phyloP scores from a whole-genome alignment of 2,888 invertebrate genomes.

The Hylaea fasciaria region DNA sequence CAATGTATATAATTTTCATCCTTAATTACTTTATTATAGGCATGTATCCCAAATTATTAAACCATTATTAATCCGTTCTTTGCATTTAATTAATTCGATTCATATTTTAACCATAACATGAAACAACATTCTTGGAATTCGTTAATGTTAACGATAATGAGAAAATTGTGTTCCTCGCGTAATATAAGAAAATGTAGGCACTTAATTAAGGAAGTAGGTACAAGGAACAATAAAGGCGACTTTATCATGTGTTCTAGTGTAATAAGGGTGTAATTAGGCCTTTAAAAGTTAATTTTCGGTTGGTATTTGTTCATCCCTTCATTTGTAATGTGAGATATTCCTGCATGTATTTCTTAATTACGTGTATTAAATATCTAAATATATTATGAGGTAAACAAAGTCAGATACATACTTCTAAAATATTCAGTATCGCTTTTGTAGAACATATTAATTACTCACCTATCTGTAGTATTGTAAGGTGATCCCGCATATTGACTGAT shows the following conservation, averaged over 20 bases:
- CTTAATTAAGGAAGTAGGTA: slow-evolving; percentile 6
- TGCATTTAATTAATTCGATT: not conserved
- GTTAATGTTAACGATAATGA: slow-evolving; percentile 2
- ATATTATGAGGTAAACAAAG: no score
- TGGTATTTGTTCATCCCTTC: not conserved
- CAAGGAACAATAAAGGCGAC: slow-evolving; percentile 1
- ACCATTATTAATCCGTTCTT: not conserved
- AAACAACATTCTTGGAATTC: not conserved
- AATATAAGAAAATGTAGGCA: slow-evolving; percentile 2
- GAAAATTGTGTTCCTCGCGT: slow-evolving; percentile 6
- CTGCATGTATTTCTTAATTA: not conserved
- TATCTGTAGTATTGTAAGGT: slow-evolving; percentile 84
- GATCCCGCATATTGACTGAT: slow-evolving; percentile 82
- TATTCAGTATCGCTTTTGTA: no score
- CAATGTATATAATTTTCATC: no score
- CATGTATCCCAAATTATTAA: no score
- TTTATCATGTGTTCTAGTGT: not conserved
- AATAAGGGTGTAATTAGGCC: not conserved
- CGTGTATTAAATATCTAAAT: not conserved
- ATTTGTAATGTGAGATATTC: slow-evolving; percentile 1
- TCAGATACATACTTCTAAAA: no score
- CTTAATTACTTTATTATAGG: no score
- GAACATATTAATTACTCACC: no score
- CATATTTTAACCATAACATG: not conserved
- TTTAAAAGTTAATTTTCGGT: not conserved